Conservation (phyloP, 2,113 vertebrate species). For the Suncus etruscus region DNA sequence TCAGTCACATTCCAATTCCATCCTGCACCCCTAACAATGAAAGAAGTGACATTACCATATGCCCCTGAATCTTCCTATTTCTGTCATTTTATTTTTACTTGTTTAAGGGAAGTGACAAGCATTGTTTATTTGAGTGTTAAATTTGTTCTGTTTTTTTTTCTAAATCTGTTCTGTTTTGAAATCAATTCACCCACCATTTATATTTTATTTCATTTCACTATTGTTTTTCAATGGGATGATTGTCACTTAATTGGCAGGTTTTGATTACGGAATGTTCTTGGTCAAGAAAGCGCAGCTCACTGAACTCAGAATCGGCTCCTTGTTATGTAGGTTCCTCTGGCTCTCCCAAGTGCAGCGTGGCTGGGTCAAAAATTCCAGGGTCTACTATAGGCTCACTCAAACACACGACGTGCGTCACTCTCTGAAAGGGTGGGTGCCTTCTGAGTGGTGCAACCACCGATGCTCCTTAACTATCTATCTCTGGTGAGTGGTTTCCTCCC, state of each 20-base stretch:
- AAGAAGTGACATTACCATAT: too few relatives aligned
- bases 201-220: slow-evolving; percentile 11
- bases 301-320: not conserved
- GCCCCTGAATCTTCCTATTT: not conserved
- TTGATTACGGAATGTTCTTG: not conserved
- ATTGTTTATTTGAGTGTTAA: not conserved
- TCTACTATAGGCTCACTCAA: not conserved
- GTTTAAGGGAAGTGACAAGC: not conserved
- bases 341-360: not conserved
- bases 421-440: not conserved
- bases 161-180: not conserved
- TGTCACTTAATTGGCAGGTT: not conserved
- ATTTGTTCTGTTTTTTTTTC: not conserved
- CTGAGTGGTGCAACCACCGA: too few relatives aligned
- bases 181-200: not conserved
- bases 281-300: not conserved
- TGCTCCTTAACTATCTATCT: too few relatives aligned
- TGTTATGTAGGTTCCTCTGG: not conserved
- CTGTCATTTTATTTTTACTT: slow-evolving; percentile 15
- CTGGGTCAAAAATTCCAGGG: not conserved
- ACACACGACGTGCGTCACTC: not conserved
- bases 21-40: too few relatives aligned
- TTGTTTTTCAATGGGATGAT: not conserved
- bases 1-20: not conserved
- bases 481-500: not conserved